Evolutionary conservation across 2,113 vertebrate species (phyloP).

Genomic region (Myotis davidii): DNA sequence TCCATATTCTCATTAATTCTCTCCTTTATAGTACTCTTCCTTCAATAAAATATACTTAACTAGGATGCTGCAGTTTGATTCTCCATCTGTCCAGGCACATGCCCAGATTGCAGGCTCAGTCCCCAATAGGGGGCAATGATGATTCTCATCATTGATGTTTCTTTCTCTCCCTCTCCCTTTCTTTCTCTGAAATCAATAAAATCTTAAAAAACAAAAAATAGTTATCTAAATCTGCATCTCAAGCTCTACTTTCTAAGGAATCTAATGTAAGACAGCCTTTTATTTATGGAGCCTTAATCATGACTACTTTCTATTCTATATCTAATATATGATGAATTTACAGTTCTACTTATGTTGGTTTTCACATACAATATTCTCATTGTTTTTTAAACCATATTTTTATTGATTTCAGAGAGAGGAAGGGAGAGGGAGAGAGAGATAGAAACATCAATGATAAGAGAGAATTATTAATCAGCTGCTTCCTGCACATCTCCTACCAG

Average conservation of each 20-base stretch:
- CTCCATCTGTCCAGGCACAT: too few relatives aligned
- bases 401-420: too few relatives aligned
- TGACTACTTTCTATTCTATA: neutral
- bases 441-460: too few relatives aligned
- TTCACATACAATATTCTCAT: neutral
- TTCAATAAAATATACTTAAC: neutral
- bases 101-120: too few relatives aligned
- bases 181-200: too few relatives aligned
- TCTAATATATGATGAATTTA: neutral
- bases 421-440: too few relatives aligned
- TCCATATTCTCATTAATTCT: neutral
- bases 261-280: neutral
- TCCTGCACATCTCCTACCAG: too few relatives aligned
- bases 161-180: too few relatives aligned
- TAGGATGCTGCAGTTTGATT: neutral
- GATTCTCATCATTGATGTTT: too few relatives aligned
- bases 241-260: neutral
- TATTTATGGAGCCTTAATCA: neutral
- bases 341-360: neutral
- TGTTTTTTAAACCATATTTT: too few relatives aligned
- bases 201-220: neutral
- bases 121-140: too few relatives aligned
- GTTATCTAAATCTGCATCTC: neutral
- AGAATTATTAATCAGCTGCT: too few relatives aligned
- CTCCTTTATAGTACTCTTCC: neutral